Base-by-base conservation (phyloP, 2,888 invertebrate species). In the Oscheius sp. region DNA sequence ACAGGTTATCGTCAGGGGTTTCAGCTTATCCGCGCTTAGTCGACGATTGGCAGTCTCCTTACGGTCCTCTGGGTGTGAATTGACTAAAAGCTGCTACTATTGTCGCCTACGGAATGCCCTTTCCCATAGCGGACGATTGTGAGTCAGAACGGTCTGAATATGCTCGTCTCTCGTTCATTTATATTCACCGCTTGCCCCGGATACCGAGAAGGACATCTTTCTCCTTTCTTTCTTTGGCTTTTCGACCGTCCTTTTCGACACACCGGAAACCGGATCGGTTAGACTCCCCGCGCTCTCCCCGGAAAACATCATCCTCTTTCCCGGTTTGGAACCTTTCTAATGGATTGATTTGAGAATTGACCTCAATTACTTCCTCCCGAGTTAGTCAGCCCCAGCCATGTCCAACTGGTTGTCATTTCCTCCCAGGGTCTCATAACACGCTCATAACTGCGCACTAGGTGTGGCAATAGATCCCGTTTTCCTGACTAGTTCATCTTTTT, bases 381-480 rank as follows among this genome's bases (percentile, higher is more conserved):
- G 23, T 17, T 3, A 48, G 4, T 23, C 20, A 48, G 15, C 37
- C 8, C 37, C 37, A 25, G 48, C 12, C 23, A 4, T 23, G 23
- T 48, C 37, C 48, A 48, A 48, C 48, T 48, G 48, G 55, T 31
- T 17, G 55, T 12, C 55, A 20, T 37, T 34, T 20, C 34, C 55
- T 34, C 48, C n/a, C n/a, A n/a, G 50, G 31, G 10, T 61, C 25
- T 61, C 61, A 61, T 61, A 42, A 57, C 57, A 57, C 33, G 55
- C 23, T 61, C 61, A 27, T 61, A 61, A 61, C 42, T 39, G 33
- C 33, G 31, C n/a, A 31, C 15, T 61, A 61, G 61, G 61, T 61
- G 61, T 61, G 61, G 61, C 61, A 61, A 61, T 42, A 31, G 42
- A 42, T 39, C 61, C 15, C 45, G 61, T 61, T 61, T 34, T 27